These are phyloP conservation scores for Mastigias papua DNA, from an alignment of 30 jellyfish, hydroid and myxozoan species.

Conservation along the genomic window DNA sequence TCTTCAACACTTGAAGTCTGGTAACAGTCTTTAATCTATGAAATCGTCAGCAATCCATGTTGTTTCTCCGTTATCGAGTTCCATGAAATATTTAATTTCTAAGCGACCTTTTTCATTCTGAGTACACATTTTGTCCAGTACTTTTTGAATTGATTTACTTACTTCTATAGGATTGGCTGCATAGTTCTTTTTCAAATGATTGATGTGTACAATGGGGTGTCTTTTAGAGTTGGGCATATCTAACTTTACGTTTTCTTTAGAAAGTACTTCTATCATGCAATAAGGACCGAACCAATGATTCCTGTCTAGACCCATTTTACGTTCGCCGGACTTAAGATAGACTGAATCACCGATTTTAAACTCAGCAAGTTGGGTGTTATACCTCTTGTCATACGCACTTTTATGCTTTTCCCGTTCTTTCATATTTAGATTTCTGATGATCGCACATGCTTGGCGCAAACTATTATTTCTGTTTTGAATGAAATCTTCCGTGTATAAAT, in stretches of 20 bases:
- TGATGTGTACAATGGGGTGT: conserved; percentile 18
- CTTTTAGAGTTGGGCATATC: conserved; percentile 17
- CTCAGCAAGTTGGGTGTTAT: not conserved
- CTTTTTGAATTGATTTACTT: not conserved
- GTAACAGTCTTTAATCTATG: not conserved
- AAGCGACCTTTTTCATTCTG: not conserved
- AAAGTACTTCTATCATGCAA: not conserved
- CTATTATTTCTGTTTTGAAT: too few relatives aligned
- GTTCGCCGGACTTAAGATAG: conserved; percentile 28
- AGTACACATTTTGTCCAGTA: conserved; percentile 11
- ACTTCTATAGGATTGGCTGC: conserved; percentile 3
- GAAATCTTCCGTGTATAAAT: not conserved
- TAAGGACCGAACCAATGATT: conserved; percentile 12
- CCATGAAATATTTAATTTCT: conserved; percentile 5
- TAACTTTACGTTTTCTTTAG: conserved; percentile 9
- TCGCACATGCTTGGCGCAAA: too few relatives aligned
- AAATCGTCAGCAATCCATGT: not conserved
- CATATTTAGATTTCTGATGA: not conserved
- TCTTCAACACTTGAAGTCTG: conserved; percentile 3
- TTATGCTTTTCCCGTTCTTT: conserved; percentile 14
- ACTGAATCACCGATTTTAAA: conserved; percentile 26
- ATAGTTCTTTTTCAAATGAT: not conserved
- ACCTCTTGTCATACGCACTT: not conserved
- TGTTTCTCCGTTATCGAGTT: not conserved
- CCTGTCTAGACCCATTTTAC: conserved; percentile 17